phyloP scores from a whole-genome alignment of 2,888 invertebrate species.

The Tinea semifulvella region DNA sequence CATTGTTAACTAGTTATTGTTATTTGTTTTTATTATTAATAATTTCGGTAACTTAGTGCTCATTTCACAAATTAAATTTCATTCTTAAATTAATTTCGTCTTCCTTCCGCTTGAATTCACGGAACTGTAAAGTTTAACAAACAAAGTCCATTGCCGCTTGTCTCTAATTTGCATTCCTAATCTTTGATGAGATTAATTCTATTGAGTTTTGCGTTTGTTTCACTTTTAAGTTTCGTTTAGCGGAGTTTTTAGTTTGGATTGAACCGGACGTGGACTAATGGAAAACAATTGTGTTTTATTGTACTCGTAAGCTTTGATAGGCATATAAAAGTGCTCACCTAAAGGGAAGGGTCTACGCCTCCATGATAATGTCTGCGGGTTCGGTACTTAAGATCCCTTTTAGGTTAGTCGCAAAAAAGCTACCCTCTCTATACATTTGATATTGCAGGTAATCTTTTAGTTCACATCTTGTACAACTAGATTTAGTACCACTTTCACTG shows the following conservation, averaged over 20 bases:
- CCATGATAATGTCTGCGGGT: constrained; percentile 52
- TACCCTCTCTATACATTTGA: constrained; percentile 35
- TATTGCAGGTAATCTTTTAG: constrained; percentile 4
- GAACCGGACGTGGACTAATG: constrained; percentile 36
- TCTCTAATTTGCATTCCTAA: constrained; percentile 9
- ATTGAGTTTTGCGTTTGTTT: constrained; percentile 6
- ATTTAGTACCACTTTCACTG: not conserved
- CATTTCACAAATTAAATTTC: too few relatives aligned
- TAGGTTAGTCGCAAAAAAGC: constrained; percentile 48
- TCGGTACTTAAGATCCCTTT: constrained; percentile 53
- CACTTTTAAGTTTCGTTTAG: constrained; percentile 5
- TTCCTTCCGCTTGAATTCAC: not conserved
- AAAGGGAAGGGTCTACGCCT: constrained; percentile 50
- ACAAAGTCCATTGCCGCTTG: not conserved
- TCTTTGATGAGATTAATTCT: constrained; percentile 12
- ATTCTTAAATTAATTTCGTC: too few relatives aligned
- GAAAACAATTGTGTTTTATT: constrained; percentile 65
- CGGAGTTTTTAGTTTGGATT: constrained; percentile 16
- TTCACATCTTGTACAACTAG: not conserved
- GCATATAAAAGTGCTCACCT: constrained; percentile 60
- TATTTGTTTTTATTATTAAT: too few relatives aligned
- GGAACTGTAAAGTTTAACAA: not conserved
- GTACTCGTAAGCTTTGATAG: constrained; percentile 60
- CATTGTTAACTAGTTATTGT: too few relatives aligned
- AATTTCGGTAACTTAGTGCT: too few relatives aligned